Evolutionary conservation across 2,888 invertebrate species (phyloP), one percentile per base, ranked within the genome.

Genomic region (Lobophora halterata): DNA sequence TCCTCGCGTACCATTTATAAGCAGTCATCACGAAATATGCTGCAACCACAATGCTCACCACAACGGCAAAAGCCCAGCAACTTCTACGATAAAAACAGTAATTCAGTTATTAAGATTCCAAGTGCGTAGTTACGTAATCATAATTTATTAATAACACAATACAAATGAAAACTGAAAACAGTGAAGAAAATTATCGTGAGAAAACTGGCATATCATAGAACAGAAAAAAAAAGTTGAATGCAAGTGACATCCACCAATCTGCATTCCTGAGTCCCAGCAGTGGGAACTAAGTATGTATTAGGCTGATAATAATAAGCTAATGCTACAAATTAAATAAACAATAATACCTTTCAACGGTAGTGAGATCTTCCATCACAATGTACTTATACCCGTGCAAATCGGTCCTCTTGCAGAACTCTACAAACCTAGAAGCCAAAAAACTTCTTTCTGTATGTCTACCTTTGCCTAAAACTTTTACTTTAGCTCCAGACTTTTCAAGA

Each of bases 321-420:
- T n/a, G n/a, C n/a, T n/a, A n/a, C n/a, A n/a, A n/a, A n/a, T n/a
- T n/a, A n/a, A n/a, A n/a, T n/a, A 14, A 20, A 16, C 24, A 14
- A 13, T 54, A 56, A 48, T 69, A 91, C 91, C 92, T 89, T 69
- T 93, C 92, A 18, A 72, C 49, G 3, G 65, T 58, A 20, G 83
- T 89, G 12, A 90, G 87, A 20, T 89, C 89, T 17, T 87, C 79
- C 58, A 91, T 89, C 2, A 89, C 90, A 14, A 92, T 90, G 54
- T 92, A 92, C 58, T 90, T 91, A 54, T 91, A 93, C 1, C 93
- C 93, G 58, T 93, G 93, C 31, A 93, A 71, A 44, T 91, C 91
- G 0, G 93, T 93, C 11, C 90, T 89, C 31, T 89, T 82, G 52
- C 93, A 93, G 72, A 92, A 93, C 52, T 91, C 89, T 2, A 68